phyloP scores from a whole-genome alignment of 2,113 vertebrate genomes.

The Ginglymostoma cirratum region DNA sequence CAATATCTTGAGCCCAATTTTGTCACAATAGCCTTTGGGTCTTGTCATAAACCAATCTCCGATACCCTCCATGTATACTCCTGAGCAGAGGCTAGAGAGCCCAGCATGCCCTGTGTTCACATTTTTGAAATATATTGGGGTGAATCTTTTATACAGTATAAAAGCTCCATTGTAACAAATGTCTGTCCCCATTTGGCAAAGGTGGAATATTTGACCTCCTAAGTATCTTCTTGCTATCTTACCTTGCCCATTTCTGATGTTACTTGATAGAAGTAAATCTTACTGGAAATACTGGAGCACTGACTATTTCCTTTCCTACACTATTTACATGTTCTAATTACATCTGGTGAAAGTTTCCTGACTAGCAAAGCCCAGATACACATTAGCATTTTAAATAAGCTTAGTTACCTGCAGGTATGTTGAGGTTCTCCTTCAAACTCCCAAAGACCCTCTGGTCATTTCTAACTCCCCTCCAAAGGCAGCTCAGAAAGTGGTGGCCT shows the following conservation, averaged over 20 bases:
- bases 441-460: neutral
- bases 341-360: neutral
- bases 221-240: too few species aligned
- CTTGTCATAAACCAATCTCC: neutral
- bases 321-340: neutral
- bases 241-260: neutral
- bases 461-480: neutral
- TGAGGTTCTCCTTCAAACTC: neutral
- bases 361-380: neutral
- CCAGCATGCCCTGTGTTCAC: neutral
- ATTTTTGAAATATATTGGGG: neutral
- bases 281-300: neutral
- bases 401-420: neutral
- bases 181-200: neutral
- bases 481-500: neutral
- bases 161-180: neutral
- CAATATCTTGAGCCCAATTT: neutral
- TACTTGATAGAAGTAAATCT: neutral
- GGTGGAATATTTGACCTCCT: neutral
- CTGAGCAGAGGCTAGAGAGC: neutral
- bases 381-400: too few species aligned
- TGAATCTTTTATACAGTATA: neutral
- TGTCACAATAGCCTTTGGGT: neutral
- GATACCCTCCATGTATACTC: neutral
- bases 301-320: neutral